Evolutionary conservation across 1,140 invertebrate species (phyloP), one percentile per base, ranked within the genome.

Genomic region (Aphaenogaster rudis): DNA sequence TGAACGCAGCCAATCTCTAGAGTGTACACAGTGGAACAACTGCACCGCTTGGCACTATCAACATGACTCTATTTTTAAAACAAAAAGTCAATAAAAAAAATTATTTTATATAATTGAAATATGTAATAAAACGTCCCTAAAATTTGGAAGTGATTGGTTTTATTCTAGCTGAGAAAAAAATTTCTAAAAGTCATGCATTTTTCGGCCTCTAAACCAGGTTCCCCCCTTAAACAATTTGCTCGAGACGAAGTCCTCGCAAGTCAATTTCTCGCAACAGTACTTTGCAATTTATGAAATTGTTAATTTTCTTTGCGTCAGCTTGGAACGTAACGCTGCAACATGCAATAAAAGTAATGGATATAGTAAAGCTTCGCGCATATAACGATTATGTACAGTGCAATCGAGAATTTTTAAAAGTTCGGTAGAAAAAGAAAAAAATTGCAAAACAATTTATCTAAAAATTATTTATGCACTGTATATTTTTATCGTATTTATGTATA

Each of bases 241-340:
- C 8, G 2, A 45, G 39, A 28, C 39, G 21, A 82, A 36, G 11
- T 59, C 42, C 17, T 72, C 39, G n/a, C 13, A 63, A 63, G 61
- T 39, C n/a, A 45, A 17, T 17, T 61, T 9, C 11, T 61, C 7
- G 67, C 21, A 74, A 61, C 13, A 80, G 11, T 28, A 48, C 36
- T 82, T 61, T 74, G 28, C 33, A 82, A 72, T 82, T 74, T 82
- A 82, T 82, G 42, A 82, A 74, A 74, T 74, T 82, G 54, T 74
- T 61, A 82, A 74, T 82, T 82, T 82, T 48, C 66, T 67, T 69
- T 4, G 45, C 63, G 50, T 69, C 36, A 69, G 48, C n/a, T 72
- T 59, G 42, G 17, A 59, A 36, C 36, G 17, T 48, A 3, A 17
- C 21, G 39, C 6, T 33, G 4, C 3, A 45, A 82, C 39, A 52